Evolutionary conservation across 1,140 invertebrate species (phyloP), one percentile per base, ranked within the genome.

Genomic region (Drosophila pseudoananassae): DNA sequence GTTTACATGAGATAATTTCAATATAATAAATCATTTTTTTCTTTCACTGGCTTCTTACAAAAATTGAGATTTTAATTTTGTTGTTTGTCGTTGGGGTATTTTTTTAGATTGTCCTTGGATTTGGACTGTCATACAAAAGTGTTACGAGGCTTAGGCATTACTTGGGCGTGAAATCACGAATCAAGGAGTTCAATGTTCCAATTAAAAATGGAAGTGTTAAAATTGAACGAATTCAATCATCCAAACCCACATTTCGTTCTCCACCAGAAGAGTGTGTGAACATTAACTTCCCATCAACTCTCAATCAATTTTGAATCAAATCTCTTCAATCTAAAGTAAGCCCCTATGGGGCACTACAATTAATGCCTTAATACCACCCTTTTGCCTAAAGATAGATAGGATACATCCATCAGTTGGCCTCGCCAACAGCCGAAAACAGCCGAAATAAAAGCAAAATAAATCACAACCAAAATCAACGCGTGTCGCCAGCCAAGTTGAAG

Each of bases 1-100:
- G 87, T 90, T 90, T 90, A 90, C 87, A 90, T 64, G 78, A 90
- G 87, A 90, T 90, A 90, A 90, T 90, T 87, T 85, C 72, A 70
- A 71, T 71, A 77, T 90, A 90, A 90, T 90, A 90, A 90, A 90
- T 90, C 87, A 90, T 90, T 87, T 82, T 71, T 55, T 45, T 33
- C 45, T 72, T 70, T 57, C 47, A 66, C 66, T 53, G 68, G 20
- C 20, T 53, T 50, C 40, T 58, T 52, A 64, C 31, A 70, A 70
- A 60, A 60, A 60, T 64, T 50, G 57, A 60, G 46, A 66, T 58
- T 57, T 49, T 66, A 52, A 75, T 65, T 23, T 65, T 57, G 14
- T 51, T 54, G 47, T 64, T 54, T 75, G 14, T 36, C 52, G 51
- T 47, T 31, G 10, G 14, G 31, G 29, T 65, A n/a, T 63, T 47